These are phyloP conservation scores for Raja brachyura DNA, from an alignment of 2,113 vertebrate genomes.

Conservation along the genomic window DNA sequence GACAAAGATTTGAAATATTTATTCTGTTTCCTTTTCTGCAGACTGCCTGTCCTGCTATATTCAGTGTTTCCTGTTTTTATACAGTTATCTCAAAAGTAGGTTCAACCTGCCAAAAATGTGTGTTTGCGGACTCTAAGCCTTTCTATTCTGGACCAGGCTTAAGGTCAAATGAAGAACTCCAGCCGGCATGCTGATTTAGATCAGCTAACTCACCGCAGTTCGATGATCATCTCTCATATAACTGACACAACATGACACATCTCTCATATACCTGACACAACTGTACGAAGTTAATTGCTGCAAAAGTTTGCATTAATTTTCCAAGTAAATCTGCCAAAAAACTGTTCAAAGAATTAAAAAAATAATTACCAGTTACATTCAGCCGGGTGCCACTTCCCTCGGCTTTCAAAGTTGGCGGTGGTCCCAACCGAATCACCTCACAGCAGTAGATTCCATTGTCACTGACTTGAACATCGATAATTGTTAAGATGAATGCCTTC, in stretches of 20 bases:
- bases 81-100: not conserved
- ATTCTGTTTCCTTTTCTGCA: too few species aligned
- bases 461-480: conserved; percentile 5
- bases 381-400: not conserved
- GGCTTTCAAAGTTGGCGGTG: not conserved
- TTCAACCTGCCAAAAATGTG: not conserved
- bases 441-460: conserved; percentile 5
- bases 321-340: not conserved
- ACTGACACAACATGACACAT: not conserved
- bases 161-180: not conserved
- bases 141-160: not conserved
- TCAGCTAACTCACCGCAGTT: not conserved
- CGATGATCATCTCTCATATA: not conserved
- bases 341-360: not conserved
- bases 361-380: conserved; percentile 9
- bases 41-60: too few species aligned
- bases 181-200: not conserved
- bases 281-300: not conserved
- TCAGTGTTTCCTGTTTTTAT: too few species aligned
- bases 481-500: not conserved
- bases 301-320: not conserved
- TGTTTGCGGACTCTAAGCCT: not conserved
- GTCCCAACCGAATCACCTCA: not conserved
- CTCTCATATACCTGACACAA: not conserved
- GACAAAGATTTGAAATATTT: too few species aligned